Conservation (phyloP, 2,888 invertebrate species). For the Gastrophysa polygoni region DNA sequence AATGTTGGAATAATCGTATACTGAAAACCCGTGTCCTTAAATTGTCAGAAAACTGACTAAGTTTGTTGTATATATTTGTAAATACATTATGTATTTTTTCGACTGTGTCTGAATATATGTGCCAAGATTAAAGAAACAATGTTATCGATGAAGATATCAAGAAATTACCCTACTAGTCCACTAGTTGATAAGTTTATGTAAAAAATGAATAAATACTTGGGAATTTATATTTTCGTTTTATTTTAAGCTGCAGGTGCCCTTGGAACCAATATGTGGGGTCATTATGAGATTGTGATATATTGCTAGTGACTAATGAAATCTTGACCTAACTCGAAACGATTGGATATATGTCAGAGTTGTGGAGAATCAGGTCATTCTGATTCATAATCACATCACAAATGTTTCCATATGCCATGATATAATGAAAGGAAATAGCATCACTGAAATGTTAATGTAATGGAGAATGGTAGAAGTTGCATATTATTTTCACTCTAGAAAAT, state of each 20-base stretch:
- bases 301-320: no score
- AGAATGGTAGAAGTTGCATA: no score
- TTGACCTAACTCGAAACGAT: no score
- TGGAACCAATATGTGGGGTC: neutral
- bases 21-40: constrained; percentile 33
- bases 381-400: no score
- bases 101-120: constrained; percentile 22
- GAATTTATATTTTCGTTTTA: constrained; percentile 13
- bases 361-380: no score
- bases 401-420: no score
- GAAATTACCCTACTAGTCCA: constrained; percentile 44
- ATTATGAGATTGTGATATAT: no score
- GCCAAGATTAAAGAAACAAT: constrained; percentile 17
- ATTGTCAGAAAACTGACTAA: constrained; percentile 22
- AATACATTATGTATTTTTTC: constrained; percentile 32
- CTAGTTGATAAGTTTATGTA: constrained; percentile 49
- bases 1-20: constrained; percentile 26
- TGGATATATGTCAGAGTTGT: no score
- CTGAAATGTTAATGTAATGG: no score
- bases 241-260: neutral
- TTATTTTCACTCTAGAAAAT: no score
- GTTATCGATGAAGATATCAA: constrained; percentile 25
- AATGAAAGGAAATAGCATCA: no score
- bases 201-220: constrained; percentile 33
- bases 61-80: constrained; percentile 39